phyloP scores from a whole-genome alignment of 2,888 invertebrate species.

The Erebia ligea region DNA sequence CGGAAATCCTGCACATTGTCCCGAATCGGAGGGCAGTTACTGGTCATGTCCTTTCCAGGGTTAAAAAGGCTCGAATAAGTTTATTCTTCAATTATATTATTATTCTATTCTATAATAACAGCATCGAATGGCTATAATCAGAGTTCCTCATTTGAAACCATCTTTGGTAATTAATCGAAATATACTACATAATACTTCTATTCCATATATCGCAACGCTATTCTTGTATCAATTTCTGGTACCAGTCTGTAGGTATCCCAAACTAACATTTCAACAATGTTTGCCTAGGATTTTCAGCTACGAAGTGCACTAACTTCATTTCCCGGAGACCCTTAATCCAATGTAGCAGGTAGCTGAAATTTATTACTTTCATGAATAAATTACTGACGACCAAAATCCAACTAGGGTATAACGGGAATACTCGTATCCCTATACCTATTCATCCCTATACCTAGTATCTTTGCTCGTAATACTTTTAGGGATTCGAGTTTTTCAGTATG shows the following conservation, averaged over 20 bases:
- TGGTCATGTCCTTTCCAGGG: too few species aligned
- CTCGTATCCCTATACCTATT: not conserved
- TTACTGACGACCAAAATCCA: constrained; percentile 15
- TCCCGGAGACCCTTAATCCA: constrained; percentile 16
- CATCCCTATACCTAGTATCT: not conserved
- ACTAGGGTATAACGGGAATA: constrained; percentile 10
- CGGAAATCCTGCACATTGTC: too few species aligned
- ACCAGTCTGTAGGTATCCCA: not conserved
- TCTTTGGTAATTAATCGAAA: too few species aligned
- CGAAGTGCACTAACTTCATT: constrained; percentile 6
- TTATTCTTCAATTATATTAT: too few species aligned
- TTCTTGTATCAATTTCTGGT: too few species aligned
- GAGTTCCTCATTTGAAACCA: too few species aligned
- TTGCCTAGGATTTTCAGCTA: not conserved
- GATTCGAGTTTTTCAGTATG: not conserved
- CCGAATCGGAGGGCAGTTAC: too few species aligned
- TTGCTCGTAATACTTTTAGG: not conserved
- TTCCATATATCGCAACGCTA: too few species aligned
- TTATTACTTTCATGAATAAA: constrained; percentile 23
- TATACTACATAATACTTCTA: too few species aligned
- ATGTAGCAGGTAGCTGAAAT: constrained; percentile 24
- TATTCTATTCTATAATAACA: too few species aligned
- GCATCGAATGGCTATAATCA: too few species aligned
- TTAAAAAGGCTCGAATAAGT: not conserved
- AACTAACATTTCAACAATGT: not conserved